Percentiles rank a stretch among this genome's conserved stretches.
phyloP scores from a whole-genome alignment of 2,888 invertebrate species.

The Apeira syringaria region DNA sequence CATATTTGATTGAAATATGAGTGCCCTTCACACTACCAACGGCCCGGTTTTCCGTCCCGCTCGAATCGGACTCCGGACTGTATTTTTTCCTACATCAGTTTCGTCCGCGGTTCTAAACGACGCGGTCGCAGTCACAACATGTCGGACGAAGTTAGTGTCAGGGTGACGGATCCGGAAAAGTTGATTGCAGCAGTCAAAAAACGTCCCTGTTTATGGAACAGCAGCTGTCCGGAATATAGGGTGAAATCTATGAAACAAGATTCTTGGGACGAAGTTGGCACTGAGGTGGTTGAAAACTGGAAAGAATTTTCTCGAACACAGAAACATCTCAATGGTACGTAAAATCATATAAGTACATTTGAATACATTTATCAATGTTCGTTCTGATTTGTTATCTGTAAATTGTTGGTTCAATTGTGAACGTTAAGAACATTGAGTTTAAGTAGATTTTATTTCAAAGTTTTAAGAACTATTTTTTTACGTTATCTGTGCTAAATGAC shows the following conservation, averaged over 20 bases:
- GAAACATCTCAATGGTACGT: background rate
- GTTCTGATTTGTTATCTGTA: too few species aligned
- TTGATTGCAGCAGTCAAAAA: slow-evolving; percentile 1
- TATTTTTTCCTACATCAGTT: slow-evolving; percentile 1
- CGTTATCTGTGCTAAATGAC: too few species aligned
- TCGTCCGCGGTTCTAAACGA: background rate
- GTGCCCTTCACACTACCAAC: background rate
- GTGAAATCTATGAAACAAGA: background rate
- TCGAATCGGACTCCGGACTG: slow-evolving; percentile 2
- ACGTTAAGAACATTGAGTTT: too few species aligned
- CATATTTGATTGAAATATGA: background rate
- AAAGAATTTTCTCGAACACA: background rate
- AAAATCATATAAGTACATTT: too few species aligned
- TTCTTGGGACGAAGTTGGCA: slow-evolving; percentile 4
- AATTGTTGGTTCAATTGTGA: too few species aligned
- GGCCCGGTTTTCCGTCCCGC: background rate
- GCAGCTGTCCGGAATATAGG: slow-evolving; percentile 6
- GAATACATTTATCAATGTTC: too few species aligned
- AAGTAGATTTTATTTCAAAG: too few species aligned
- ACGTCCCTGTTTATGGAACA: slow-evolving; percentile 5
- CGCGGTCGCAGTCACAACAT: slow-evolving; percentile 1
- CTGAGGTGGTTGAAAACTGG: slow-evolving; percentile 3
- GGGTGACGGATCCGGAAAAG: background rate
- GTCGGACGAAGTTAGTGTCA: background rate
- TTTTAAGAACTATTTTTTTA: too few species aligned